Percentiles rank a stretch among this genome's conserved stretches.
Conservation (phyloP, 2,888 invertebrate genomes). For the Patella ulyssiponensis region DNA sequence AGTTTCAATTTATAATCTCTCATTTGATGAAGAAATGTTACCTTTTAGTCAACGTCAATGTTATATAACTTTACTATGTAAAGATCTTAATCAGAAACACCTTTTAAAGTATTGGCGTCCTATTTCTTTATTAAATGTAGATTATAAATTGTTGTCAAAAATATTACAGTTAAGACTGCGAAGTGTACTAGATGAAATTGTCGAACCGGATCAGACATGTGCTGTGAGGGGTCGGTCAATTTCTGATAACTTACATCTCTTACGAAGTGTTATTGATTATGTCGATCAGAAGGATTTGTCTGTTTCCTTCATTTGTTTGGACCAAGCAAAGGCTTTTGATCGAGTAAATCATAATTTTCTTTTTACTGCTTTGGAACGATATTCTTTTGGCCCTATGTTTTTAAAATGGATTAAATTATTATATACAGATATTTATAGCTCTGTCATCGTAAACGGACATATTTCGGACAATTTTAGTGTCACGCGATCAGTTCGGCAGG, state of each 20-base stretch:
- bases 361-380: conserved; percentile 35
- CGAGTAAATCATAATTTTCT: conserved; percentile 43
- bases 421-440: conserved; percentile 39
- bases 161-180: conserved; percentile 36
- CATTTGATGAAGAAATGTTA: conserved; percentile 23
- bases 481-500: background rate
- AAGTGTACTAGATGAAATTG: conserved; percentile 33
- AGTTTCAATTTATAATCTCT: conserved; percentile 21
- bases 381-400: conserved; percentile 42
- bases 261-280: conserved; percentile 42
- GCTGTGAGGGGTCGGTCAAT: conserved; percentile 41
- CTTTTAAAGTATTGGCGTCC: conserved; percentile 44
- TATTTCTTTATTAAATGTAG: conserved; percentile 44
- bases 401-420: conserved; percentile 43
- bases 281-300: conserved; percentile 37
- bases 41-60: conserved; percentile 18
- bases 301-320: conserved; percentile 40
- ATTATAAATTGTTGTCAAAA: conserved; percentile 47
- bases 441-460: conserved; percentile 38
- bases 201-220: conserved; percentile 45
- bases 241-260: conserved; percentile 43
- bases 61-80: conserved; percentile 39
- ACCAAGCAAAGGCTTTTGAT: conserved; percentile 52
- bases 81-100: conserved; percentile 34
- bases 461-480: conserved; percentile 26